Conservation (phyloP, 2,797 vertebrate genomes). For the Mustela erminea region DNA sequence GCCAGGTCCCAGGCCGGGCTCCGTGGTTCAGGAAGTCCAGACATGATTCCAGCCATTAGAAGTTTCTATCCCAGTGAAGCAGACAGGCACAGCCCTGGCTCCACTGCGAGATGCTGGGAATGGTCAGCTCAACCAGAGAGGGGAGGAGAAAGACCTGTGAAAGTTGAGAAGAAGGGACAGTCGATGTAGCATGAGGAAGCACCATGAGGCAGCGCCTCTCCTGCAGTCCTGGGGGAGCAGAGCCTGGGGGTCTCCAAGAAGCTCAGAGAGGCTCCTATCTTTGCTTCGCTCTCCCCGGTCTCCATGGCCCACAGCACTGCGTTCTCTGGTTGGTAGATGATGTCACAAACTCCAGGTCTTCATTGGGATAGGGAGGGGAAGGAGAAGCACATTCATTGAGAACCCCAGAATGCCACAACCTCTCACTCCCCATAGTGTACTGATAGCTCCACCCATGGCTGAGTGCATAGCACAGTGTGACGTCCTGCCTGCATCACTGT, state of each 20-base stretch:
- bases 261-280: not conserved
- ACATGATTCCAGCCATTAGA: not conserved
- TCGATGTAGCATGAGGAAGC: not conserved
- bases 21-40: not conserved
- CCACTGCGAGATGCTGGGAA: not conserved
- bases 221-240: rapidly evolving
- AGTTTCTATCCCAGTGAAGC: not conserved
- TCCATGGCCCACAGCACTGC: rapidly evolving
- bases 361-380: not conserved
- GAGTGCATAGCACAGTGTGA: not conserved
- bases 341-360: not conserved
- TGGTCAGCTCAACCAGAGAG: not conserved
- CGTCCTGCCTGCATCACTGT: rapidly evolving
- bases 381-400: not conserved
- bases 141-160: not conserved
- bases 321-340: rapidly evolving
- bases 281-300: too few species aligned
- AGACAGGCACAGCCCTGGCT: not conserved
- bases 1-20: not conserved
- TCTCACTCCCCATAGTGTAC: rapidly evolving
- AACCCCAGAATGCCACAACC: rapidly evolving
- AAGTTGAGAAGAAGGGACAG: not conserved
- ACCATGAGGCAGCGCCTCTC: not conserved
- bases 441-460: not conserved
- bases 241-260: not conserved